phyloP scores from a whole-genome alignment of 1,140 invertebrate species.

The Heliconius congener region DNA sequence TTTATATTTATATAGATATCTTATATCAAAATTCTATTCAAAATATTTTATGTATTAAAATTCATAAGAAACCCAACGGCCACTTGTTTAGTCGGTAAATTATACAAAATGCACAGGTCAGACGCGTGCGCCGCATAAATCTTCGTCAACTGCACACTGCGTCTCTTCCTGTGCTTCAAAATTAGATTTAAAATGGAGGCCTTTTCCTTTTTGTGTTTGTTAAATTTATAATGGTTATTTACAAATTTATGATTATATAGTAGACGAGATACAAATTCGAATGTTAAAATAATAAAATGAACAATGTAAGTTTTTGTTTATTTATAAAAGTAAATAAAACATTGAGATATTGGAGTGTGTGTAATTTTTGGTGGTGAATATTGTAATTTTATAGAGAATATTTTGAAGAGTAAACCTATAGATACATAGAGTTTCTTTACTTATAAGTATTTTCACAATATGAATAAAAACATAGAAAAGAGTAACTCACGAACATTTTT shows the following conservation, averaged over 20 bases:
- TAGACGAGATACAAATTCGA: too few relatives aligned
- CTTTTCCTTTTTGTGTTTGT: neutral
- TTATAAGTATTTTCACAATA: too few relatives aligned
- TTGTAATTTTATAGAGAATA: too few relatives aligned
- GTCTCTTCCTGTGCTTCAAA: slow-evolving; percentile 38
- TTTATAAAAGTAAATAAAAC: too few relatives aligned
- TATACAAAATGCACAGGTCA: slow-evolving; percentile 11
- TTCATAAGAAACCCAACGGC: neutral
- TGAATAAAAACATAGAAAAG: too few relatives aligned
- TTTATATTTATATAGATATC: neutral
- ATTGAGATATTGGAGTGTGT: too few relatives aligned
- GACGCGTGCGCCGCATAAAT: slow-evolving; percentile 41
- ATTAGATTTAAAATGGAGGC: slow-evolving; percentile 20
- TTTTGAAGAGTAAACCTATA: too few relatives aligned
- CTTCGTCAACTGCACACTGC: slow-evolving; percentile 30
- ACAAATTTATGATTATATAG: neutral
- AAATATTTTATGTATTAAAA: neutral
- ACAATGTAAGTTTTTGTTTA: too few relatives aligned
- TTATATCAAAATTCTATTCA: neutral
- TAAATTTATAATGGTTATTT: neutral
- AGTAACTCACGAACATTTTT: too few relatives aligned
- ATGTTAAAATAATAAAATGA: too few relatives aligned
- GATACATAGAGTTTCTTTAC: too few relatives aligned
- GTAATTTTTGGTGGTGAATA: too few relatives aligned
- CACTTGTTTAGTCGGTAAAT: neutral